Evolutionary conservation across 2,888 invertebrate species (phyloP), one percentile per base, ranked within the genome.

Genomic region (Asteroscopus sphinx): DNA sequence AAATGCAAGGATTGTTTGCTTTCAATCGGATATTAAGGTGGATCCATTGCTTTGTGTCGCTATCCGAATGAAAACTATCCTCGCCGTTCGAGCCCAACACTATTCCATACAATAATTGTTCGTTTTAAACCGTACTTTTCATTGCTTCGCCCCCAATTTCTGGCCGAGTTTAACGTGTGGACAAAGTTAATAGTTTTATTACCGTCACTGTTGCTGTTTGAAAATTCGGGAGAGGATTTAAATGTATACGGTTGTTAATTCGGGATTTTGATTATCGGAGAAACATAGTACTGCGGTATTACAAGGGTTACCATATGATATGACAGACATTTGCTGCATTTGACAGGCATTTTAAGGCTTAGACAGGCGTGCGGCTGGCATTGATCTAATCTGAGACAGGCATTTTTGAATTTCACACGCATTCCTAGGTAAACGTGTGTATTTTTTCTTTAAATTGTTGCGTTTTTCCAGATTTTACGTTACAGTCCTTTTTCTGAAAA

Each of bases 1-100:
- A 83, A 87, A 85, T 82, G 79, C 83, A 81, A 79, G 76, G 76
- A 79, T 81, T 85, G 83, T 85, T 85, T 84, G 80, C 78, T 77
- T 76, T 76, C 79, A 70, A 80, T 79, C 82, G 80, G 78, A 81
- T 83, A 80, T 84, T 77, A 79, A 80, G 81, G 81, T 79, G 76
- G 68, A 77, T 77, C 67, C 68, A 68, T 64, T 39, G 74, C 67
- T 76, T 67, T 77, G 60, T 73, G 72, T 69, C 49, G 69, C 58
- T 68, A 69, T 73, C 42, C 60, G 52, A 62, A 76, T 68, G 65
- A 53, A 77, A 77, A 77, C 74, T 76, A 69, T 58, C 49, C 63
- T 49, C 28, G 16, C 9, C 36, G 30, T 25, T 33, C 15, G 16
- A 8, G 6, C 9, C 39, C 47, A 63, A 48, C 65, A 69, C 70